Evolutionary conservation across 2,888 invertebrate genomes (phyloP).

Genomic region (Leucania comma): DNA sequence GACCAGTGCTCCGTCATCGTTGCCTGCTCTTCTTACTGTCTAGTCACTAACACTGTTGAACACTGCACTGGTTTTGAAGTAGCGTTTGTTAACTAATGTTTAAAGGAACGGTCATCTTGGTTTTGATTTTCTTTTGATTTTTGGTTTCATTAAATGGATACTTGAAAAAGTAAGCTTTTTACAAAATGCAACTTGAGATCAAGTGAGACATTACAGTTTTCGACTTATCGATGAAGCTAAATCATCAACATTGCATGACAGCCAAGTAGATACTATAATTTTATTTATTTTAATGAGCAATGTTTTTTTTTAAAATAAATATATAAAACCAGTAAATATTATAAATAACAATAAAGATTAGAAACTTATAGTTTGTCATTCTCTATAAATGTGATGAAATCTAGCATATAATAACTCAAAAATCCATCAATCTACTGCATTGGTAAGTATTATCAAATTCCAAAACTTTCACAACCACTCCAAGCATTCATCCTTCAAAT

Average conservation of each 20-base stretch:
- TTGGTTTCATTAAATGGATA: not conserved
- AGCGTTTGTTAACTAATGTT: not conserved
- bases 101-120: not conserved
- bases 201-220: not conserved
- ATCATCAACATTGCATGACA: not conserved
- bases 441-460: conserved; percentile 47
- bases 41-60: conserved; percentile 27
- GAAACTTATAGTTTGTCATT: not conserved
- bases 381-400: not conserved
- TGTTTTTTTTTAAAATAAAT: too few relatives aligned
- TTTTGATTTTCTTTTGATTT: not conserved
- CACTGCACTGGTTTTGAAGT: conserved; percentile 6
- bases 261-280: not conserved
- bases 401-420: not conserved
- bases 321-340: too few relatives aligned
- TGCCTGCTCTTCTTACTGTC: not conserved
- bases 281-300: too few relatives aligned
- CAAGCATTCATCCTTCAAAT: conserved; percentile 77
- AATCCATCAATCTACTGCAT: conserved; percentile 3
- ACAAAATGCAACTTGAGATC: conserved; percentile 22
- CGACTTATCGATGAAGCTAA: not conserved
- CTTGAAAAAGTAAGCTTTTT: not conserved
- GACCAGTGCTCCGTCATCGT: conserved; percentile 87
- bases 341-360: too few relatives aligned
- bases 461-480: conserved; percentile 70